Base-by-base conservation (phyloP, 2,113 vertebrate genomes). In the Eudyptes chrysolophus region DNA sequence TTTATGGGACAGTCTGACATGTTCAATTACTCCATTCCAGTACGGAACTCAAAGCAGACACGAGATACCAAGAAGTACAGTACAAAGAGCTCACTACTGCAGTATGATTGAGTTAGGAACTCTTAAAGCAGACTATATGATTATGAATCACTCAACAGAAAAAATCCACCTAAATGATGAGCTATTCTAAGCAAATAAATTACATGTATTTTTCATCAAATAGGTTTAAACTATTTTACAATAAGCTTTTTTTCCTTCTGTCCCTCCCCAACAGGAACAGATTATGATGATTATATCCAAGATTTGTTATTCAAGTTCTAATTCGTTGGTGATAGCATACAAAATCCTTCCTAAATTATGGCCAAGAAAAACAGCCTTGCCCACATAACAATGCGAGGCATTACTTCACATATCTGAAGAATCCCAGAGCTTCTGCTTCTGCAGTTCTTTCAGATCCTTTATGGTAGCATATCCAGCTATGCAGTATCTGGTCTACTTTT, bases 321-420 rank as follows among this genome's bases (percentile, higher is more conserved):
- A 91, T 91, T 82, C 0, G 1, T 64, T 94, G 72, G 92, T 81
- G 68, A 71, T 89, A 96, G 91, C 38, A 71, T 46, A 90, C 13
- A 58, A 74, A 94, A 82, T 62, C 71, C 86, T 84, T 84, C 87
- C 91, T 91, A 91, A 89, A 94, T 75, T 66, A 82, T 34, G 32
- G 80, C 92, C 93, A 97, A 94, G 91, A 89, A 89, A 94, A 96
- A 95, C 64, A 94, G 72, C 38, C 69, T 77, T 96, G 60, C 84
- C 77, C 69, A 91, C 25, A 60, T 71, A 92, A 94, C 86, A 97
- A 80, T 84, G 80, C 51, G 92, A 89, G 55, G 42, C 76, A 74
- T 96, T 97, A 87, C 89, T 96, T 92, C 76, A 96, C 55, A 54
- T 0, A 0, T 69, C 76, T 92, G 68, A 96, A 89, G 76, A 94